Evolutionary conservation across 2,113 vertebrate species (phyloP), one percentile per base, ranked within the genome.

Genomic region (Bubalus kerabau): DNA sequence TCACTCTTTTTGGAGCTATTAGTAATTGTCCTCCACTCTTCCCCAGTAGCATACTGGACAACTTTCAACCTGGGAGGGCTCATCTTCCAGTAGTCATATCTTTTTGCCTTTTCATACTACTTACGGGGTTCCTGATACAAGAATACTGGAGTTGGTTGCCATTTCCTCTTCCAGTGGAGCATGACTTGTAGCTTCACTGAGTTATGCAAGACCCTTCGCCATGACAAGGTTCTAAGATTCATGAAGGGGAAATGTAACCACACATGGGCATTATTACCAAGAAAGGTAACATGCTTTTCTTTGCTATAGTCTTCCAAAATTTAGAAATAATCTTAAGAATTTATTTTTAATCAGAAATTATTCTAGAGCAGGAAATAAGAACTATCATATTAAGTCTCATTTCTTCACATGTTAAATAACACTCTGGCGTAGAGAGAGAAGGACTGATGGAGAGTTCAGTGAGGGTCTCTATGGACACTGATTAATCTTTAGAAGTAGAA

Each of bases 381-480:
- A 91, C 60, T 88, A 86, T 96, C 89, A 94, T 40, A 57, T 88
- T 64, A 86, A 87, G 94, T 95, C 92, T 96, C 46, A 40, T 54
- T 92, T 95, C 85, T 92, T 76, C 74, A 93, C 84, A 86, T 13
- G 67, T 74, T 74, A 74, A 74, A 78, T 85, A 95, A 36, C 16
- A 7, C 10, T 30, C 80, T 14, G 84, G 50, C 13, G 3, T 52
- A 86, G 94, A 97, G 7, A 90, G 46, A 94, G 86, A 88, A 64
- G 80, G 97, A 94, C 78, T 19, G 64, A 95, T 17, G 64, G 23
- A 82, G 9, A 7, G 54, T 87, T 97, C 19, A 7, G 43, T 1
- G 0, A 92, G 78, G 43, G 90, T 67, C 54, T 81, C 28, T 36
- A 71, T 71, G n/a, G 19, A 71, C n/a, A 71, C 67, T 11, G 5